Evolutionary conservation across 2,888 invertebrate species (phyloP).

Genomic region (Diploptera punctata): DNA sequence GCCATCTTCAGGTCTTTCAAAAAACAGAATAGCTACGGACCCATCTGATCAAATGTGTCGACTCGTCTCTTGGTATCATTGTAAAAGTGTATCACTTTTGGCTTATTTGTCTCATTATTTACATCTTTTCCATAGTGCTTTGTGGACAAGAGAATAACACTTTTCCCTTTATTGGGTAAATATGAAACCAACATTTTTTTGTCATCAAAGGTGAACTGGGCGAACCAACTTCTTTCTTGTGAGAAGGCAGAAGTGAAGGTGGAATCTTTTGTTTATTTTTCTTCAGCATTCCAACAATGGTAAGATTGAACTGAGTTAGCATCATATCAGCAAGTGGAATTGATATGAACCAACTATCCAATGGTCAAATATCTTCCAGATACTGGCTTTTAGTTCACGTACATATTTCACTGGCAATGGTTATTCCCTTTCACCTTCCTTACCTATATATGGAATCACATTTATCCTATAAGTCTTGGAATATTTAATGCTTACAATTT

Average conservation of each 20-base stretch:
- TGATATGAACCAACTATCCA: not conserved
- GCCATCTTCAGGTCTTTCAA: constrained; percentile 46
- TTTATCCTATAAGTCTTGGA: not conserved
- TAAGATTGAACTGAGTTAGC: not conserved
- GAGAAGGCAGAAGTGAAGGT: not conserved
- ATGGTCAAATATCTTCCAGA: not conserved
- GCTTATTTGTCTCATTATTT: constrained; percentile 5
- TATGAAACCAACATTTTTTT: constrained; percentile 41
- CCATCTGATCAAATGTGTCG: constrained; percentile 46
- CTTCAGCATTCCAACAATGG: too few species aligned
- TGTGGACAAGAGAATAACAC: constrained; percentile 42
- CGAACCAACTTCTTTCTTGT: not conserved
- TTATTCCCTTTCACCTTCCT: not conserved
- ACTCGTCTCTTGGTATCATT: constrained; percentile 47
- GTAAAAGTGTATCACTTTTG: constrained; percentile 44
- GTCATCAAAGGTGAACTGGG: constrained; percentile 37
- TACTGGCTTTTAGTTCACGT: not conserved
- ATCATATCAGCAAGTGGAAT: not conserved
- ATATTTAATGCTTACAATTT: not conserved
- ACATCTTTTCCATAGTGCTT: constrained; percentile 21
- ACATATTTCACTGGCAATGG: constrained; percentile 8
- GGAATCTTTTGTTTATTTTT: constrained; percentile 9
- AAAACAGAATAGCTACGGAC: constrained; percentile 43
- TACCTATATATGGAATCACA: not conserved
- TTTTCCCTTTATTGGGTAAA: constrained; percentile 40